These are phyloP conservation scores for Rhinatrema bivittatum DNA, from an alignment of 2,797 vertebrate species.

Conservation along the genomic window DNA sequence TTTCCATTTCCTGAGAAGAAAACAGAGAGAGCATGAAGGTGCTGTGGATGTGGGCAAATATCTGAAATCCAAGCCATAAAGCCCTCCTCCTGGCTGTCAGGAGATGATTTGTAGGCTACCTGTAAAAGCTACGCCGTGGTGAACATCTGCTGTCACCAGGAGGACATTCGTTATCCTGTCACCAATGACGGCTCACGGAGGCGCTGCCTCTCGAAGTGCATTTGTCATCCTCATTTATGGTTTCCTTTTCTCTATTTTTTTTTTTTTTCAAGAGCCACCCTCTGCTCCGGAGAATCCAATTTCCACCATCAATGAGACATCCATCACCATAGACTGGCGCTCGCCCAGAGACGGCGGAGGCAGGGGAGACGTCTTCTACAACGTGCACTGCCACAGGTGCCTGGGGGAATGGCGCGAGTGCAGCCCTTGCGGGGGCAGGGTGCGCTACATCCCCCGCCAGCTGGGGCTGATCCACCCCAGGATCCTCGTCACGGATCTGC, in stretches of 20 bases:
- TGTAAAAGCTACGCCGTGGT: conserved; percentile 15
- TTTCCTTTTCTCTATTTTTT: background rate
- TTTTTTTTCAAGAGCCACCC: conserved; percentile 52
- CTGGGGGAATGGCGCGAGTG: conserved; percentile 51
- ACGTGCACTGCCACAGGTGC: conserved; percentile 66
- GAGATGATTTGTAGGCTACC: conserved; percentile 12
- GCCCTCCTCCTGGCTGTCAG: too few relatives aligned
- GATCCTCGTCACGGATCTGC: conserved; percentile 62
- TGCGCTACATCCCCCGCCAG: conserved; percentile 68
- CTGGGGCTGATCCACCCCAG: conserved; percentile 54
- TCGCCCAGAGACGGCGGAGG: conserved; percentile 62
- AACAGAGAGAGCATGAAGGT: too few relatives aligned
- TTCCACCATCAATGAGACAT: conserved; percentile 69
- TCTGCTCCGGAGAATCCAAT: conserved; percentile 70
- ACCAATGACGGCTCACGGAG: background rate
- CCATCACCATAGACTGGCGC: conserved; percentile 68
- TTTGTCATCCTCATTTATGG: background rate
- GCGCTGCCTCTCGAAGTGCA: background rate
- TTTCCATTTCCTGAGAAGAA: too few relatives aligned
- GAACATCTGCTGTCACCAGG: conserved; percentile 8
- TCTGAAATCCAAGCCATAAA: too few relatives aligned
- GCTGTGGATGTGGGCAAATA: too few relatives aligned
- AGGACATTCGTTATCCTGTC: conserved; percentile 8
- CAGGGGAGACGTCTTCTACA: conserved; percentile 64
- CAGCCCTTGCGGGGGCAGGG: conserved; percentile 54